These are phyloP conservation scores for Sebastiscus tertius DNA, from an alignment of 2,797 vertebrate species.

Conservation along the genomic window DNA sequence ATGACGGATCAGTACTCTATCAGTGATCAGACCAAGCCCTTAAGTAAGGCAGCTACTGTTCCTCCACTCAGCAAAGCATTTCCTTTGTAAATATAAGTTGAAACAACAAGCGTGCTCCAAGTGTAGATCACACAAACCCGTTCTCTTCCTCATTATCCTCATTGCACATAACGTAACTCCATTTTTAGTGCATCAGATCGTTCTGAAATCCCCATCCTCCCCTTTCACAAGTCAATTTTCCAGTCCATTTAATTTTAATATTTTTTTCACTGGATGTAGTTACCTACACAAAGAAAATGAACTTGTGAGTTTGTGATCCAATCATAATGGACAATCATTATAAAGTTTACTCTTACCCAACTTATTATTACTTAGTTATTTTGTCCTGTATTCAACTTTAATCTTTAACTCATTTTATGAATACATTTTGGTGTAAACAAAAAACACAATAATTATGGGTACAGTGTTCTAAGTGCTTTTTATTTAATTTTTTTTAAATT, in stretches of 20 bases:
- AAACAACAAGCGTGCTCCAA: neutral
- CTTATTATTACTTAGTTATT: neutral
- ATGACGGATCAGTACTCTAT: neutral
- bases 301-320: neutral
- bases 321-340: neutral
- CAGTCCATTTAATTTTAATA: neutral
- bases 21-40: neutral
- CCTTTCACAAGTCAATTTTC: neutral
- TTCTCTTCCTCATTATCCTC: neutral
- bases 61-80: neutral
- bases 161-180: neutral
- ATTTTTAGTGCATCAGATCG: neutral
- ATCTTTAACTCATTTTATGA: neutral
- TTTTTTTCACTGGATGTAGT: neutral
- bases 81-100: neutral
- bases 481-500: too few species aligned
- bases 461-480: neutral
- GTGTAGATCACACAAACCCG: fast-evolving
- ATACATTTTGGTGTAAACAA: neutral
- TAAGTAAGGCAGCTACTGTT: neutral
- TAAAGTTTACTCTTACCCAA: neutral
- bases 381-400: neutral
- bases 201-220: neutral
- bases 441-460: neutral
- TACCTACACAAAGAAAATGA: neutral